Conservation (phyloP, 2,797 vertebrate species). For the Tiaroga cobitis region DNA sequence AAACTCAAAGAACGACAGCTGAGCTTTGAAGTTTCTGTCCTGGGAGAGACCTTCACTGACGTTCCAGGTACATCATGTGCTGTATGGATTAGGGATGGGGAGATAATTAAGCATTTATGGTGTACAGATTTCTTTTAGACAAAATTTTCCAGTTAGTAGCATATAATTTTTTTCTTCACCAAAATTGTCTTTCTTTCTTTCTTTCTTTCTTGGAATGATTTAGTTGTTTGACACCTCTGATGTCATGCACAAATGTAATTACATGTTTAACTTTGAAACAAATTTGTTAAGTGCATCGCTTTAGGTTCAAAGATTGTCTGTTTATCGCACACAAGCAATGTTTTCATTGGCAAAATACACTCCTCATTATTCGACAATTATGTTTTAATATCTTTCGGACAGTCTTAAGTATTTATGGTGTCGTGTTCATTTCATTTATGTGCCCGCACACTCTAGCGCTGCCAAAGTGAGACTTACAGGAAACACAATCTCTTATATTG, state of each 20-base stretch:
- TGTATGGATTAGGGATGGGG: slow-evolving; percentile 21
- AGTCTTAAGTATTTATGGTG: slow-evolving; percentile 64
- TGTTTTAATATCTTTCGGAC: slow-evolving; percentile 72
- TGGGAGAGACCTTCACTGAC: slow-evolving; percentile 93
- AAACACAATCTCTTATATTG: slow-evolving; percentile 72
- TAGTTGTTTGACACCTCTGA: slow-evolving; percentile 1
- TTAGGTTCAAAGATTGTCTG: slow-evolving; percentile 65
- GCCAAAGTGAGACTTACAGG: slow-evolving; percentile 58
- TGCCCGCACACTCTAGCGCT: slow-evolving; percentile 26
- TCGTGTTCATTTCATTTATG: slow-evolving; percentile 68
- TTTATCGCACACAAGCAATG: slow-evolving; percentile 57
- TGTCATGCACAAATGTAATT: slow-evolving; percentile 30
- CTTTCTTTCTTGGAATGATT: not conserved
- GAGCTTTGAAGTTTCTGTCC: slow-evolving; percentile 87
- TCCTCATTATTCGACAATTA: slow-evolving; percentile 73
- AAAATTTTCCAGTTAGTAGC: not conserved
- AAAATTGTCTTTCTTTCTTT: no score
- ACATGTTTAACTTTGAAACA: slow-evolving; percentile 42
- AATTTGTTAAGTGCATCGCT: slow-evolving; percentile 51
- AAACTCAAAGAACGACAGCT: slow-evolving; percentile 84
- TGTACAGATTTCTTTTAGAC: not conserved
- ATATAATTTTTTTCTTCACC: not conserved
- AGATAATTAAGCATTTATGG: slow-evolving; percentile 22
- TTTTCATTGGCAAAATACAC: slow-evolving; percentile 67
- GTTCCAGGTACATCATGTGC: slow-evolving; percentile 85